Conservation (phyloP, 2,113 vertebrate genomes). For the Thinocorus orbignyianus region DNA sequence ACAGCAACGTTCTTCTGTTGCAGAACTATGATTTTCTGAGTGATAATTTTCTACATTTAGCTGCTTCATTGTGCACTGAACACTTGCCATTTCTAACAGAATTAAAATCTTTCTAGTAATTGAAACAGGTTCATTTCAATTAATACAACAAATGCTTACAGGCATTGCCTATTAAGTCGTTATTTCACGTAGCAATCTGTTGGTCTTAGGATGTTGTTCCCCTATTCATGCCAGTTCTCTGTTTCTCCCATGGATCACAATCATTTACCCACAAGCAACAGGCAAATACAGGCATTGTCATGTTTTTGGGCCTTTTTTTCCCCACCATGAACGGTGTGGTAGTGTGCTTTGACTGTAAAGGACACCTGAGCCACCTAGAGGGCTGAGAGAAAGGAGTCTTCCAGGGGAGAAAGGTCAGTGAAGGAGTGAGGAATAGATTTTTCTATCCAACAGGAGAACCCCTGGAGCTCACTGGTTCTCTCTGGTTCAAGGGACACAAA, state of each 20-base stretch:
- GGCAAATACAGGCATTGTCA: accelerated
- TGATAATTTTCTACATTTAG: neutral
- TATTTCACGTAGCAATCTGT: neutral
- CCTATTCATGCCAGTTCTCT: neutral
- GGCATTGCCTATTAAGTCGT: neutral
- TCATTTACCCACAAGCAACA: neutral
- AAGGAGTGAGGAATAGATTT: neutral
- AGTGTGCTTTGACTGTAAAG: neutral
- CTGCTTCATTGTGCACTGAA: neutral
- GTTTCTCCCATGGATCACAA: neutral
- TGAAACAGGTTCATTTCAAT: neutral
- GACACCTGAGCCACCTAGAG: neutral
- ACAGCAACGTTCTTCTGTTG: neutral
- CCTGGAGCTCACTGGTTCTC: neutral
- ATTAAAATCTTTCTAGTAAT: neutral
- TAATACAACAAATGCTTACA: neutral
- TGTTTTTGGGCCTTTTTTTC: neutral
- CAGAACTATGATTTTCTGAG: neutral
- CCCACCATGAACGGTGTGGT: neutral
- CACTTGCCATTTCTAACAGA: neutral
- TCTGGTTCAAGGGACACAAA: neutral
- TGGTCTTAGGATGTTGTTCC: neutral
- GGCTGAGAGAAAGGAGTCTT: neutral
- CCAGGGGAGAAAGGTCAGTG: neutral
- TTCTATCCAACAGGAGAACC: neutral